phyloP scores from a whole-genome alignment of 2,888 invertebrate species.

The Belgica antarctica region DNA sequence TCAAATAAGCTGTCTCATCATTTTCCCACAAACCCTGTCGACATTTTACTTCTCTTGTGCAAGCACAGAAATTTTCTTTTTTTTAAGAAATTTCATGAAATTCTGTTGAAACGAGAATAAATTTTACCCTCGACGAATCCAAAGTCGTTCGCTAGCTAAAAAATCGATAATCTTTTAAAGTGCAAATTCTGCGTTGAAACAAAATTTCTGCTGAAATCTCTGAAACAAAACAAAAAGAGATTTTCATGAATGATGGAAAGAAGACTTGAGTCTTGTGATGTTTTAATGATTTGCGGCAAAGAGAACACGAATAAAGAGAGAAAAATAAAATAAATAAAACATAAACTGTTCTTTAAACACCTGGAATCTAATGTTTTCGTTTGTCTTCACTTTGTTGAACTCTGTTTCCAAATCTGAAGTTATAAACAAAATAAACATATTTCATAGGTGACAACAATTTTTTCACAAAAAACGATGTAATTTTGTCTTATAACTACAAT shows the following conservation, averaged over 20 bases:
- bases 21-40: too few species aligned
- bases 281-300: neutral
- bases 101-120: neutral
- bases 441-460: too few species aligned
- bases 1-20: too few species aligned
- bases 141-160: too few species aligned
- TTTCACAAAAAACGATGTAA: too few species aligned
- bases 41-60: neutral
- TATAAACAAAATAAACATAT: conserved; percentile 5
- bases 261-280: neutral
- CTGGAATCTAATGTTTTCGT: conserved; percentile 18
- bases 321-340: conserved; percentile 43
- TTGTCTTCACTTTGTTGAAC: neutral
- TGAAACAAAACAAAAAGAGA: neutral
- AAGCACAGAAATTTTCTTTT: neutral
- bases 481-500: too few species aligned
- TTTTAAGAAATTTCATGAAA: neutral
- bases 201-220: neutral
- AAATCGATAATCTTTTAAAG: conserved; percentile 7
- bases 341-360: conserved; percentile 38
- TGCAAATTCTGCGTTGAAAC: too few species aligned
- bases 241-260: conserved; percentile 3
- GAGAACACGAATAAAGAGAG: conserved; percentile 1
- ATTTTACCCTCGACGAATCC: neutral
- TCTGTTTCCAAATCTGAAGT: neutral